These are phyloP conservation scores for Xerus inauris DNA, from an alignment of 2,113 vertebrate genomes.

Conservation along the genomic window DNA sequence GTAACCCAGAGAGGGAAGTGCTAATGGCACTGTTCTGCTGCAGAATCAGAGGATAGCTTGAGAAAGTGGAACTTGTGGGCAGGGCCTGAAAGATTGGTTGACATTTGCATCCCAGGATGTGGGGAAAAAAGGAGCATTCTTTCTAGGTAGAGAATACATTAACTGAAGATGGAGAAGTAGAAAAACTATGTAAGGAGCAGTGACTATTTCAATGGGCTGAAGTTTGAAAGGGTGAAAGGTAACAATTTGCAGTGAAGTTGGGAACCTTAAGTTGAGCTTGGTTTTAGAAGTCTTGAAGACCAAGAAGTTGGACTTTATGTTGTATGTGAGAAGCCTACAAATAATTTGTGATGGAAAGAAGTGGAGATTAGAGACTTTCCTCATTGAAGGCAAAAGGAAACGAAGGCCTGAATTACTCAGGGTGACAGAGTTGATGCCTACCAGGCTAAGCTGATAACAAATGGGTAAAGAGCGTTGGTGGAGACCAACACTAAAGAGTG, in stretches of 20 bases:
- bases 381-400: neutral
- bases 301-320: neutral
- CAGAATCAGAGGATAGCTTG: neutral
- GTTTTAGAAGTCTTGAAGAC: neutral
- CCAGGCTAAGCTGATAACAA: neutral
- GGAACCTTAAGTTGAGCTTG: neutral
- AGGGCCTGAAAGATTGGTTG: neutral
- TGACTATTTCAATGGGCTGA: neutral
- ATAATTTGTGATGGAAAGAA: neutral
- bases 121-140: neutral
- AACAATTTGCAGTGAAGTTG: constrained; percentile 14
- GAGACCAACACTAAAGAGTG: neutral
- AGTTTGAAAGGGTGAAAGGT: constrained; percentile 33
- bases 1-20: neutral
- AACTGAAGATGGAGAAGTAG: neutral
- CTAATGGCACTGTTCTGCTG: neutral
- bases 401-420: neutral
- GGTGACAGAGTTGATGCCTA: neutral
- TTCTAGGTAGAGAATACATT: neutral
- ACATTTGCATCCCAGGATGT: neutral
- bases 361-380: neutral
- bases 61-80: neutral
- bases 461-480: neutral
- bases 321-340: neutral
- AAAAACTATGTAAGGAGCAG: neutral